A percentile compares a stretch with the other conserved stretches of the same genome.
These are phyloP conservation scores for Oreochromis niloticus DNA, from an alignment of 2,113 vertebrate species.

Conservation along the genomic window DNA sequence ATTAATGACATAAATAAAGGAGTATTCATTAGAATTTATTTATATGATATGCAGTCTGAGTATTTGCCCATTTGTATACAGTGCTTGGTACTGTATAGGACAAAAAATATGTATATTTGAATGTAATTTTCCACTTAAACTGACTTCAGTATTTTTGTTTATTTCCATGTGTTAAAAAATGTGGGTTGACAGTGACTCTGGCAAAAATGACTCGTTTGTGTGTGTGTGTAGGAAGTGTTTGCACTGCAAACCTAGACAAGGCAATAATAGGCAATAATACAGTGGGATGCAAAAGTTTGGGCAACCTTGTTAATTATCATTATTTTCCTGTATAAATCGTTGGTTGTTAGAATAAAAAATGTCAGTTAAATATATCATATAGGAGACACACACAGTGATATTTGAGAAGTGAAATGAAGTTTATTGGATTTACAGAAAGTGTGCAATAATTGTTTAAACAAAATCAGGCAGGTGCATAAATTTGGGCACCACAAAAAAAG, in stretches of 20 bases:
- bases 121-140: not conserved
- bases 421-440: too few species aligned
- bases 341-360: too few species aligned
- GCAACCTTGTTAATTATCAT: too few species aligned
- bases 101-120: not conserved
- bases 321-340: too few species aligned
- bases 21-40: not conserved
- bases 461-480: too few species aligned
- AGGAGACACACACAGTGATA: too few species aligned
- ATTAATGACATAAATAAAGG: not conserved
- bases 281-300: too few species aligned
- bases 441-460: too few species aligned
- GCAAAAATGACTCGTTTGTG: not conserved
- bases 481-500: too few species aligned
- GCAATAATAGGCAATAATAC: not conserved
- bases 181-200: not conserved
- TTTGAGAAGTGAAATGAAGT: too few species aligned
- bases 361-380: too few species aligned
- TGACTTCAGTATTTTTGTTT: not conserved
- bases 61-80: not conserved
- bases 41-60: not conserved
- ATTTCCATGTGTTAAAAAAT: not conserved
- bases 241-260: not conserved
- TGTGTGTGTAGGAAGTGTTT: not conserved
- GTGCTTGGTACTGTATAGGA: not conserved